phyloP scores from a whole-genome alignment of 2,113 vertebrate genomes.

The Psephotus haematonotus region DNA sequence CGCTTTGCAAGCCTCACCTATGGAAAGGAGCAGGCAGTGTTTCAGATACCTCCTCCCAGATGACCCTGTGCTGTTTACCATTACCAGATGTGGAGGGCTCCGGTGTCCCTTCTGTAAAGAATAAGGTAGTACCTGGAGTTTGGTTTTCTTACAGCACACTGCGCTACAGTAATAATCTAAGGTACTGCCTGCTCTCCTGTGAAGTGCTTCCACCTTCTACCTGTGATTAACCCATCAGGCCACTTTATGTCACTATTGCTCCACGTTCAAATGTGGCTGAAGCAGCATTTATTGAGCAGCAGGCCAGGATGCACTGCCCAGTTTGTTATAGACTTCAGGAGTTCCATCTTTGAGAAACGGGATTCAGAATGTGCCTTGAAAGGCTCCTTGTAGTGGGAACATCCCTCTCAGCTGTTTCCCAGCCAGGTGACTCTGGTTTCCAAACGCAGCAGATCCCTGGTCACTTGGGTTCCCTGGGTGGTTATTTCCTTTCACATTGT shows the following conservation, averaged over 20 bases:
- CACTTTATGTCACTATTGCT: constrained; percentile 41
- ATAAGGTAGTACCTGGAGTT: background rate
- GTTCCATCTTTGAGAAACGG: background rate
- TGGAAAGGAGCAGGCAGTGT: background rate
- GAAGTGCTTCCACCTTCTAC: background rate
- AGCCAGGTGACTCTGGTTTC: background rate
- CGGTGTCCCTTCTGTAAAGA: background rate
- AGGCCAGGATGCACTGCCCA: background rate
- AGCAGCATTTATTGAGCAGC: background rate
- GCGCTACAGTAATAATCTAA: background rate
- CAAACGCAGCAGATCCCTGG: background rate
- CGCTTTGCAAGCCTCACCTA: background rate
- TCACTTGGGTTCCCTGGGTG: background rate
- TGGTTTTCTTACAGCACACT: background rate
- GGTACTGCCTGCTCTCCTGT: background rate
- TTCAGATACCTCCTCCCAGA: background rate
- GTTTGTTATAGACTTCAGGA: background rate
- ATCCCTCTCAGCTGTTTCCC: background rate
- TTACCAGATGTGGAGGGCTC: background rate
- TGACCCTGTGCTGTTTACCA: background rate
- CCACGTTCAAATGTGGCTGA: background rate
- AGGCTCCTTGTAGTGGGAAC: background rate
- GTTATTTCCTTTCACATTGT: background rate
- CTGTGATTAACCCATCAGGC: constrained; percentile 3
- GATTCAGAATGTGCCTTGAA: background rate